Conservation (phyloP, 1,140 invertebrate genomes). For the Cepaea nemoralis region DNA sequence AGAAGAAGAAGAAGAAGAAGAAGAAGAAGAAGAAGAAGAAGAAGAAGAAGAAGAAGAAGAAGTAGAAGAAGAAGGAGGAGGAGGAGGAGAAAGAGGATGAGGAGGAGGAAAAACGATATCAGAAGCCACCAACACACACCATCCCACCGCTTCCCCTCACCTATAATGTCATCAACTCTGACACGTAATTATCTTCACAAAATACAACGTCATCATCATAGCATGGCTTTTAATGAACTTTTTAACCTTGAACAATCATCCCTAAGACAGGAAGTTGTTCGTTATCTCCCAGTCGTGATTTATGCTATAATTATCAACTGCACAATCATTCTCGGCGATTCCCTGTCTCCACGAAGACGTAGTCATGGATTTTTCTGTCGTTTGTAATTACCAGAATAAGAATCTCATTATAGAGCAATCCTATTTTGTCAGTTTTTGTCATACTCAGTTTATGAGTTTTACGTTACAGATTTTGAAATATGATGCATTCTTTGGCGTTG, state of each 20-base stretch:
- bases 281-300: not conserved
- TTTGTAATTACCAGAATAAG: constrained; percentile 3
- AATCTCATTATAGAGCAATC: not conserved
- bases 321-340: not conserved
- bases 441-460: no score
- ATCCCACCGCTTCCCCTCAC: not conserved
- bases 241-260: not conserved
- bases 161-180: not conserved
- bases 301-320: not conserved
- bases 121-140: not conserved
- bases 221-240: not conserved
- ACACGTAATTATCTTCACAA: not conserved
- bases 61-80: not conserved
- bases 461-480: no score
- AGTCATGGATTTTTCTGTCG: not conserved
- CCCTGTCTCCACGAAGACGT: no score
- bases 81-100: not conserved
- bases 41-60: not conserved
- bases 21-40: not conserved
- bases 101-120: not conserved
- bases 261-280: not conserved
- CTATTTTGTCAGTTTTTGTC: not conserved
- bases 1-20: not conserved
- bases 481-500: no score
- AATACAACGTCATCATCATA: not conserved